Evolutionary conservation across 2,888 invertebrate genomes (phyloP).

Genomic region (Scelioninae gen. 1): DNA sequence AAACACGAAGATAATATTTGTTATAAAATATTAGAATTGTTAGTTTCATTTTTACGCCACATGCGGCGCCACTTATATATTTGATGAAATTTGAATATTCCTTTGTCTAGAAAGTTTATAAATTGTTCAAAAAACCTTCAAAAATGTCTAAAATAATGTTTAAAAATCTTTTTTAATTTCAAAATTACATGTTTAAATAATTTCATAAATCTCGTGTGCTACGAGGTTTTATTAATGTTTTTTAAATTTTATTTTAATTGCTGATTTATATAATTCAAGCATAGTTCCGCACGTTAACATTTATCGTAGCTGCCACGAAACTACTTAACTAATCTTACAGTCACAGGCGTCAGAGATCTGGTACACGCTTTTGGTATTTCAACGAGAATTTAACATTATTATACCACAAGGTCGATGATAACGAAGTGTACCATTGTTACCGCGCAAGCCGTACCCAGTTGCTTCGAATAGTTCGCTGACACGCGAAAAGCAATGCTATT

Average conservation of each 20-base stretch:
- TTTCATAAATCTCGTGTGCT: neutral
- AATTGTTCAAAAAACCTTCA: no score
- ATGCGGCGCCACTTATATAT: no score
- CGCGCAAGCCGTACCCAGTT: slow-evolving; percentile 20
- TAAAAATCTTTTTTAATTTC: no score
- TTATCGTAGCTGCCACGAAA: slow-evolving; percentile 20
- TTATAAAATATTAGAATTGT: no score
- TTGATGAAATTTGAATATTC: no score
- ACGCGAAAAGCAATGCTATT: slow-evolving; percentile 72
- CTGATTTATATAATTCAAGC: neutral
- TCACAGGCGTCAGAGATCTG: slow-evolving; percentile 6
- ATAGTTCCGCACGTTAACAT: slow-evolving; percentile 10
- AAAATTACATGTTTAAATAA: no score
- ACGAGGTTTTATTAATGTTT: no score
- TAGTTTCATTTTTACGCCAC: no score
- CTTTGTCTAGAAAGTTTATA: no score
- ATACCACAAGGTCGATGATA: slow-evolving; percentile 75
- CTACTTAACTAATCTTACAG: slow-evolving; percentile 45
- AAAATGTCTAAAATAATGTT: no score
- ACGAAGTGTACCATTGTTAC: slow-evolving; percentile 62
- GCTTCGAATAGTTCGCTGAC: slow-evolving; percentile 73
- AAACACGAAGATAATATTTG: no score
- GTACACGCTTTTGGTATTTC: slow-evolving; percentile 3
- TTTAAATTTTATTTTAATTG: no score
- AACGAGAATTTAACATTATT: slow-evolving; percentile 72